Conservation (phyloP, 2,888 invertebrate genomes). For the Andricus quercusramuli region DNA sequence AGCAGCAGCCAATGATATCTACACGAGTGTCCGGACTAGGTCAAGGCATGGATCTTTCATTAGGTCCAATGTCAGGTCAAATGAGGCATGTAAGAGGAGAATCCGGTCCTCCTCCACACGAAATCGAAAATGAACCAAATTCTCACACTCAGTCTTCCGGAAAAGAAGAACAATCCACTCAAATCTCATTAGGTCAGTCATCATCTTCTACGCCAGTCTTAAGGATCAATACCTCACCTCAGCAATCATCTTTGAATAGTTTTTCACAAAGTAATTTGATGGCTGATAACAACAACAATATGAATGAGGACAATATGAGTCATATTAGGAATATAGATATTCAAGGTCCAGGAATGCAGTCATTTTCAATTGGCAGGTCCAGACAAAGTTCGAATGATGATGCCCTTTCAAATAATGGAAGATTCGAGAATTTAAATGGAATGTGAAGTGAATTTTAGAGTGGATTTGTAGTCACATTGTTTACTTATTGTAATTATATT, state of each 20-base stretch:
- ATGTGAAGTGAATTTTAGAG: background rate
- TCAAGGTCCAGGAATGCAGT: background rate
- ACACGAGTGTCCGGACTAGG: background rate
- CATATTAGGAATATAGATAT: background rate
- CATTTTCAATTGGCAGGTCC: background rate
- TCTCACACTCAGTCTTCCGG: background rate
- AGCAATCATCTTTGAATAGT: background rate
- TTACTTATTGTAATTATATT: background rate
- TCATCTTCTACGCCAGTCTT: background rate
- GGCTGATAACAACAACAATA: background rate
- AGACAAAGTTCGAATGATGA: background rate
- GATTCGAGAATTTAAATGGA: background rate
- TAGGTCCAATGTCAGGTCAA: background rate
- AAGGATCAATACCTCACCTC: background rate
- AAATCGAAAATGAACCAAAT: background rate
- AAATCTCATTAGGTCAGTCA: background rate
- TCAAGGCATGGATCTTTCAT: background rate
- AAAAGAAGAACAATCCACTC: background rate
- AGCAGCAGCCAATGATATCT: background rate
- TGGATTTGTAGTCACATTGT: background rate
- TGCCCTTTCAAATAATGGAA: background rate
- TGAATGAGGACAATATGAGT: background rate
- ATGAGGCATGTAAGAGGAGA: background rate
- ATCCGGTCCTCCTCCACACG: background rate
- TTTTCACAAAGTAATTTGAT: background rate